Evolutionary conservation across 2,113 vertebrate species (phyloP), one percentile per base, ranked within the genome.

Genomic region (Garra rufa): DNA sequence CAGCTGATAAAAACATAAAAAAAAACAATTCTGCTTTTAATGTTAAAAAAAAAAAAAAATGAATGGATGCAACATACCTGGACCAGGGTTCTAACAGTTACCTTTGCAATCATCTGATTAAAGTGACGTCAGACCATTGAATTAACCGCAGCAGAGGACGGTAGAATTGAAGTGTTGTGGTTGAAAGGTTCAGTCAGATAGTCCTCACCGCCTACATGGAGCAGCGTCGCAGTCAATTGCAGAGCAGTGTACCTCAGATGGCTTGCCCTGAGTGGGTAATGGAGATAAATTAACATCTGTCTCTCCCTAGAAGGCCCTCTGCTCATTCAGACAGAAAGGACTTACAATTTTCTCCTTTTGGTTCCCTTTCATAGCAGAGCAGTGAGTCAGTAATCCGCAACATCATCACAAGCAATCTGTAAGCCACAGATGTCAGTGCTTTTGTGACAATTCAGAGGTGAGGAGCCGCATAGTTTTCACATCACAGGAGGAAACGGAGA

Each of bases 271-370:
- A 87, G 83, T 84, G 90, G 81, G 87, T 91, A 93, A 93, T 92
- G 91, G 92, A 92, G 91, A 93, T 89, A 88, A 92, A 93, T 93
- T 89, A 92, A 92, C 92, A 92, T 81, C 76, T 91, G 80, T 85
- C 76, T 83, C 46, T 76, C 76, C 63, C 76, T 85, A 44, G 79
- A 85, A 76, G 21, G 41, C 38, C 48, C 63, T 80, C 79, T 82
- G 91, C 83, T 89, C 48, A 91, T 88, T 89, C 87, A 85, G 86
- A 88, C 83, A 85, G 86, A 82, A 85, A 84, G 81, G 63, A 87
- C 88, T 85, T 87, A 86, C 87, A 82, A 81, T 89, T 88, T 89
- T 86, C 86, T 88, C 34, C 85, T 78, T 75, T 88, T 86, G 82
- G 88, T 26, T 63, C 82, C 67, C 87, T 91, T 91, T 85, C 89